Percentiles rank a stretch among this genome's conserved stretches.
Conservation (phyloP, 2,797 vertebrate genomes). For the Malacoraja senta region DNA sequence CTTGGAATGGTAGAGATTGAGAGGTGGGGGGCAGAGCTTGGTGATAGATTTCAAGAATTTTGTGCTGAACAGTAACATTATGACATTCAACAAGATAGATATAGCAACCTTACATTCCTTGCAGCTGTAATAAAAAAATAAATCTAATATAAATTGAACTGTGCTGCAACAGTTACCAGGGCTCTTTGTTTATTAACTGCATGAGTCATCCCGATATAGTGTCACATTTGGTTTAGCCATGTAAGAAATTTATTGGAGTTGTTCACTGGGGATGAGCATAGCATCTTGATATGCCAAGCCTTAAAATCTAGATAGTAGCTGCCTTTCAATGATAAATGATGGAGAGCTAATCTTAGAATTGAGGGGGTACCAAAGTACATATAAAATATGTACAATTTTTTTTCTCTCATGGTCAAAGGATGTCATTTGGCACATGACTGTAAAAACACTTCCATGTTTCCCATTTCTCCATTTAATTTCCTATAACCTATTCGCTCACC, state of each 20-base stretch:
- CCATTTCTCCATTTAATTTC: too few relatives aligned
- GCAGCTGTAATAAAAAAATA: slow-evolving; percentile 12
- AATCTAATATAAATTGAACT: slow-evolving; percentile 30
- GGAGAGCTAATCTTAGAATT: background rate
- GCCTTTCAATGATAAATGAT: background rate
- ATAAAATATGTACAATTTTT: too few relatives aligned
- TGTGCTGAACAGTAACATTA: background rate
- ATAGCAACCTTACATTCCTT: background rate
- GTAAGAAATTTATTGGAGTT: background rate
- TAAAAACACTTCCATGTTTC: too few relatives aligned
- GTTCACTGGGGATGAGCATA: background rate
- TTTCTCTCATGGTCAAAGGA: too few relatives aligned
- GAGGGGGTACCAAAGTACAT: background rate
- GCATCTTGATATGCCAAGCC: background rate
- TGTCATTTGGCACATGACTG: too few relatives aligned
- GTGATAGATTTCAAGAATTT: background rate
- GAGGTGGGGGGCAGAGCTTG: too few relatives aligned
- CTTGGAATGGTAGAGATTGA: too few relatives aligned
- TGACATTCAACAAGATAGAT: slow-evolving; percentile 11
- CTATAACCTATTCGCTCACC: too few relatives aligned
- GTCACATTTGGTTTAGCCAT: slow-evolving; percentile 22
- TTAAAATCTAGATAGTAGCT: background rate
- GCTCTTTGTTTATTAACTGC: slow-evolving; percentile 12
- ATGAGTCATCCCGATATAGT: slow-evolving; percentile 5
- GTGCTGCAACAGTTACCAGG: background rate